A percentile compares a stretch with the other conserved stretches of the same genome.
Conservation (phyloP, 2,888 invertebrate species). For the Chymomyza caudatula region DNA sequence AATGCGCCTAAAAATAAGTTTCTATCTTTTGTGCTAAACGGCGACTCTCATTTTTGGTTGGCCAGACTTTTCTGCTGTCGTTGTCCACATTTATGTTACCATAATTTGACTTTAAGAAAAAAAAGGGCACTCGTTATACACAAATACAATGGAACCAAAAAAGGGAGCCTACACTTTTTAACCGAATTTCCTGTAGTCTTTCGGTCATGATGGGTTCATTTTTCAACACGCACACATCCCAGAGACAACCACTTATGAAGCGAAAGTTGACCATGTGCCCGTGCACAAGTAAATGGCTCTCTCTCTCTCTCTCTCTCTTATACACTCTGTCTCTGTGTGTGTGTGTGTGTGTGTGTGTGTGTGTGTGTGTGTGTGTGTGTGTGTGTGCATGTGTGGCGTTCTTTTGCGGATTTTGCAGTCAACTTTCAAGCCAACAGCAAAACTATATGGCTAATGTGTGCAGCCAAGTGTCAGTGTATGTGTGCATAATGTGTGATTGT, state of each 20-base stretch:
- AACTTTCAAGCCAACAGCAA: slow-evolving; percentile 70
- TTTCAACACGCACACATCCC: slow-evolving; percentile 48
- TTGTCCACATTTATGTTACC: slow-evolving; percentile 69
- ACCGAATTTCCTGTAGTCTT: slow-evolving; percentile 73
- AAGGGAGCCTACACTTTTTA: slow-evolving; percentile 71
- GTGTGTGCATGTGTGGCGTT: slow-evolving; percentile 50
- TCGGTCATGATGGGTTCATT: slow-evolving; percentile 73
- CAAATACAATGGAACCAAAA: slow-evolving; percentile 13
- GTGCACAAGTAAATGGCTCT: slow-evolving; percentile 20
- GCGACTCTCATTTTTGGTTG: slow-evolving; percentile 69
- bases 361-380: slow-evolving; percentile 19
- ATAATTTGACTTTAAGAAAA: slow-evolving; percentile 64
- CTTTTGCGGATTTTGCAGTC: slow-evolving; percentile 74
- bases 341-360: background rate
- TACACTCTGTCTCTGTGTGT: slow-evolving; percentile 2
- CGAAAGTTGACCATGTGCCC: slow-evolving; percentile 47
- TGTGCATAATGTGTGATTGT: slow-evolving; percentile 65
- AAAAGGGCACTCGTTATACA: slow-evolving; percentile 52
- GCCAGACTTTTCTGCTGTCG: slow-evolving; percentile 42
- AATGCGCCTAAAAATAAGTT: slow-evolving; percentile 67
- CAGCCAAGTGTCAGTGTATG: slow-evolving; percentile 35
- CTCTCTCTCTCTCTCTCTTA: slow-evolving; percentile 15
- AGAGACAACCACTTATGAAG: slow-evolving; percentile 63
- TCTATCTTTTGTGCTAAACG: slow-evolving; percentile 53
- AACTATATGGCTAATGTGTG: slow-evolving; percentile 67